Conservation (phyloP, 2,113 vertebrate species). For the Bostrychus sinensis region DNA sequence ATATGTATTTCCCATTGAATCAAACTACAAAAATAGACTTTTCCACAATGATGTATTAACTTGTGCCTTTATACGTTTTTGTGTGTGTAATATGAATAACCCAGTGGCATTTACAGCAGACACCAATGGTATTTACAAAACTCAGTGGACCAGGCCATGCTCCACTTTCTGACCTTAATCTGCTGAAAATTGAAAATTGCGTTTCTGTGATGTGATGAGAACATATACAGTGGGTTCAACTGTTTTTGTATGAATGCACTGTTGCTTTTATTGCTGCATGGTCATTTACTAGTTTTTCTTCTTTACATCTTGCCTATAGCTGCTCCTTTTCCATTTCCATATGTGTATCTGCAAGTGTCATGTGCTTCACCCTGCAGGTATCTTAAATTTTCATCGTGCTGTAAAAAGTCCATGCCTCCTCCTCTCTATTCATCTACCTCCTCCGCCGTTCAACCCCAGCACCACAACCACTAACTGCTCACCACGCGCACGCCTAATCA, state of each 20-base stretch:
- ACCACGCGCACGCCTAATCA: slow-evolving; percentile 64
- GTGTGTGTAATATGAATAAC: slow-evolving; percentile 60
- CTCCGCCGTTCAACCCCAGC: slow-evolving; percentile 28
- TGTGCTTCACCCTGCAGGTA: slow-evolving; percentile 70
- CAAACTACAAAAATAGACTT: too few species aligned
- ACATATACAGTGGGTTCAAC: slow-evolving; percentile 15
- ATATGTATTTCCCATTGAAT: too few species aligned
- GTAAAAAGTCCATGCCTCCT: slow-evolving; percentile 65
- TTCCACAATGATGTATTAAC: too few species aligned
- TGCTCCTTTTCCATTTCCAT: slow-evolving; percentile 51
- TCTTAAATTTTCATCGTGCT: slow-evolving; percentile 76
- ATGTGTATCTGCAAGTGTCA: slow-evolving; percentile 59
- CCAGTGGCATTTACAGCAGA: slow-evolving; percentile 71
- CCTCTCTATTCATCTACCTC: slow-evolving; percentile 48
- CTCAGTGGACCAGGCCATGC: slow-evolving; percentile 42
- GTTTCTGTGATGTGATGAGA: slow-evolving; percentile 23
- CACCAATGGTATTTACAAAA: slow-evolving; percentile 73
- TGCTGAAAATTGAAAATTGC: slow-evolving; percentile 32
- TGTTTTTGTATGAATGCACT: slow-evolving; percentile 15
- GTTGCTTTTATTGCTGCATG: not conserved
- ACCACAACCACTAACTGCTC: slow-evolving; percentile 35
- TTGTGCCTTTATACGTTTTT: too few species aligned
- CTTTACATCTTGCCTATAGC: slow-evolving; percentile 12
- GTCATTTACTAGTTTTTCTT: slow-evolving; percentile 17
- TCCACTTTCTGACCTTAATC: slow-evolving; percentile 76